phyloP scores from a whole-genome alignment of 2,888 invertebrate genomes.

The Nudaria mundana region DNA sequence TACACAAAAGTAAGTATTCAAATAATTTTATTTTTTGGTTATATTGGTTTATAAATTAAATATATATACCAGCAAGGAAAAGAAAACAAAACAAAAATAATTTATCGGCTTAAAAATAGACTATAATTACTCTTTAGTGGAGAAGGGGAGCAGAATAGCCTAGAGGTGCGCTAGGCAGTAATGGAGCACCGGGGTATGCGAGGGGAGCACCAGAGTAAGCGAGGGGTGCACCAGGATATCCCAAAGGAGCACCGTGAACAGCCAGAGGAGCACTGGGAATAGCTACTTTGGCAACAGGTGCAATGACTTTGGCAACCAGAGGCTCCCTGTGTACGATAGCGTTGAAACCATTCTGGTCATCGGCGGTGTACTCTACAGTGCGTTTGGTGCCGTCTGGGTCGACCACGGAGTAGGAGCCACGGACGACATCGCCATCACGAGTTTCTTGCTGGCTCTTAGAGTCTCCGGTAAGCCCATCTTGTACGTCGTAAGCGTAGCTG shows the following conservation, averaged over 20 bases:
- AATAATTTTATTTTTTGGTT: too few species aligned
- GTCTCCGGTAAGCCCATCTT: slow-evolving; percentile 70
- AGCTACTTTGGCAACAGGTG: slow-evolving; percentile 25
- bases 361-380: slow-evolving; percentile 75
- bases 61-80: too few species aligned
- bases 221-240: slow-evolving; percentile 25
- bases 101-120: not conserved
- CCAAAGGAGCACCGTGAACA: slow-evolving; percentile 33
- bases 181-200: slow-evolving; percentile 3
- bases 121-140: not conserved
- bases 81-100: not conserved
- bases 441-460: slow-evolving; percentile 75
- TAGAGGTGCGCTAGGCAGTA: slow-evolving; percentile 11
- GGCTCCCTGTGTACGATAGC: slow-evolving; percentile 68
- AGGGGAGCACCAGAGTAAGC: slow-evolving; percentile 1
- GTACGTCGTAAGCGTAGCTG: slow-evolving; percentile 76
- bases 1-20: too few species aligned
- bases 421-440: slow-evolving; percentile 76
- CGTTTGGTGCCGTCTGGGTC: slow-evolving; percentile 78
- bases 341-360: slow-evolving; percentile 72
- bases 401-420: slow-evolving; percentile 73
- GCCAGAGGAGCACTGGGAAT: slow-evolving; percentile 31
- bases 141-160: not conserved
- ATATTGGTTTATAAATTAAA: too few species aligned
- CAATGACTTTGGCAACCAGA: slow-evolving; percentile 45